Conservation (phyloP, 2,888 invertebrate genomes). For the Lypha dubia region DNA sequence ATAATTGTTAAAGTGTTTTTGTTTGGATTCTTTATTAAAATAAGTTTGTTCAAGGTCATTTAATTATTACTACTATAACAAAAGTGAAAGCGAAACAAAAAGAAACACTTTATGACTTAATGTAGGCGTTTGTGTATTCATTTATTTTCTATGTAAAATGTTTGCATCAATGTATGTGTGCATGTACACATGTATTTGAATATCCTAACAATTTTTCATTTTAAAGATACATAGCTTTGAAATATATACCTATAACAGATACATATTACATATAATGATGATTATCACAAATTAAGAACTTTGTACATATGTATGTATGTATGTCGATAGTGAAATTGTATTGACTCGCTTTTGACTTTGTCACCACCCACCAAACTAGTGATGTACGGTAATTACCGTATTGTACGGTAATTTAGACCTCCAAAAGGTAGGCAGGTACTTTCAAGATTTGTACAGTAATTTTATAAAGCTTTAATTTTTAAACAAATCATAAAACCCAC, state of each 20-base stretch:
- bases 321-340: too few species aligned
- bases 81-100: constrained; percentile 55
- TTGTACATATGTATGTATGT: too few species aligned
- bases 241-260: neutral
- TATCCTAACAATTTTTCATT: neutral
- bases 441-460: too few species aligned
- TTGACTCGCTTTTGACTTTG: too few species aligned
- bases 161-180: neutral
- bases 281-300: neutral
- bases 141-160: neutral
- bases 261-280: neutral
- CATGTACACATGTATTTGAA: neutral
- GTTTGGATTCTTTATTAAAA: constrained; percentile 43
- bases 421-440: too few species aligned
- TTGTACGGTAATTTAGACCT: too few species aligned
- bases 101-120: neutral
- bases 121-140: constrained; percentile 19
- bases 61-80: constrained; percentile 25
- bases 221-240: neutral
- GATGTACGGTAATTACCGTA: too few species aligned
- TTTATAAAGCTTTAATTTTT: too few species aligned
- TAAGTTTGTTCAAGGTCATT: constrained; percentile 57
- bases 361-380: too few species aligned
- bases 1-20: constrained; percentile 22
- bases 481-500: too few species aligned